These are phyloP conservation scores for Hippopotamus amphibius DNA, from an alignment of 2,113 vertebrate genomes.

Conservation along the genomic window DNA sequence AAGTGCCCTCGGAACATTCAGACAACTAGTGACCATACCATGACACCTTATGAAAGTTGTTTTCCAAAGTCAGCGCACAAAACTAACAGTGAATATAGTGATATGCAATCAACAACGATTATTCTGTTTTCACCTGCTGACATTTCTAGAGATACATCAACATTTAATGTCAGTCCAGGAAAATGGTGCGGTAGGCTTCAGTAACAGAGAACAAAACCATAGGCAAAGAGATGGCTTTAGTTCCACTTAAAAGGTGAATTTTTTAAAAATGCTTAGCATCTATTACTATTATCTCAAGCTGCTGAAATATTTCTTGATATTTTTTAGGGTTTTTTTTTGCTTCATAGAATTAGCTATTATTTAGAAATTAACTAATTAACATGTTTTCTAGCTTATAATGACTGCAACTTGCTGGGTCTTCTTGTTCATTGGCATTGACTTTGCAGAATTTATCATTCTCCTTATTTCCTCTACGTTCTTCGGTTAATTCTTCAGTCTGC, in stretches of 20 bases:
- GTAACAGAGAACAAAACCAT: neutral
- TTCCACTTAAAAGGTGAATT: neutral
- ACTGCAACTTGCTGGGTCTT: neutral
- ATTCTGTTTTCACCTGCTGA: neutral
- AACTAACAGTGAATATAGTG: neutral
- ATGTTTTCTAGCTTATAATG: neutral
- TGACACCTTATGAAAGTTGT: neutral
- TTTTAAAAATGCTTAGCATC: neutral
- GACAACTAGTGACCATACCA: neutral
- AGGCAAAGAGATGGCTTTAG: neutral
- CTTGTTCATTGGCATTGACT: neutral
- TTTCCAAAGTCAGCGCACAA: constrained; percentile 35
- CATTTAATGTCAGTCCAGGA: neutral
- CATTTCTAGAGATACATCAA: neutral
- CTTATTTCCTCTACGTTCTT: neutral
- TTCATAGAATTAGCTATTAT: neutral
- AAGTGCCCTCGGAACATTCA: neutral
- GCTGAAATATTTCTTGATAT: neutral
- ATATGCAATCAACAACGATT: neutral
- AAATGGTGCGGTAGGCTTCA: neutral
- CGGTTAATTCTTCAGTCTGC: neutral
- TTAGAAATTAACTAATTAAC: constrained; percentile 1
- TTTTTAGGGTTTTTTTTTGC: constrained; percentile 19
- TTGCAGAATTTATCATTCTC: neutral
- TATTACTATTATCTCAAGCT: neutral